phyloP scores from a whole-genome alignment of 2,113 vertebrate genomes.

The Gallinago paraguaiae region DNA sequence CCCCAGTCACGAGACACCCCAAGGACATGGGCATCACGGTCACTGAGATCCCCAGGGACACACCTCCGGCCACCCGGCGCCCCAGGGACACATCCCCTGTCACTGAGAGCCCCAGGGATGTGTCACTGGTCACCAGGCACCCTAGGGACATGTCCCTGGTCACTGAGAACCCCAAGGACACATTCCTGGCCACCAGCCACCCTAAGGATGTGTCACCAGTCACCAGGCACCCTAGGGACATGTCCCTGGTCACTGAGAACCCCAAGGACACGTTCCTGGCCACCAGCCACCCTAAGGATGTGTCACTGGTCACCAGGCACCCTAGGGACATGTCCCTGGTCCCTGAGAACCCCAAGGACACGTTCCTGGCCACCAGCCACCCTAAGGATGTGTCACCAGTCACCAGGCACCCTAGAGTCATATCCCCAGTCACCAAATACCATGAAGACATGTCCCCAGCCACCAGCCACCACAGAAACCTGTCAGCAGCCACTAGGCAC shows the following conservation, averaged over 20 bases:
- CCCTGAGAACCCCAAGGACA: background rate
- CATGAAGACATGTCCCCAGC: background rate
- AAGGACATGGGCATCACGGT: no score
- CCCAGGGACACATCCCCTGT: background rate
- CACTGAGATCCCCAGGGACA: no score
- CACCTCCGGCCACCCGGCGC: background rate
- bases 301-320: background rate
- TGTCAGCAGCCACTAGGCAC: background rate
- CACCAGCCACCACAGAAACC: background rate
- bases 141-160: background rate
- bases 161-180: background rate
- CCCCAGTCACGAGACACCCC: no score
- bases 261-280: no score
- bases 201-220: background rate
- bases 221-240: background rate
- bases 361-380: background rate
- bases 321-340: background rate
- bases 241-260: no score
- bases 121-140: background rate
- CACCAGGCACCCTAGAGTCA: background rate
- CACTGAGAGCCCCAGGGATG: background rate
- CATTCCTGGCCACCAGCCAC: background rate
- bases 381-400: background rate
- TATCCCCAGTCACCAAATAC: background rate
- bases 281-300: background rate